These are phyloP conservation scores for Cephus nigrinus DNA, from an alignment of 2,888 invertebrate genomes.

Conservation along the genomic window DNA sequence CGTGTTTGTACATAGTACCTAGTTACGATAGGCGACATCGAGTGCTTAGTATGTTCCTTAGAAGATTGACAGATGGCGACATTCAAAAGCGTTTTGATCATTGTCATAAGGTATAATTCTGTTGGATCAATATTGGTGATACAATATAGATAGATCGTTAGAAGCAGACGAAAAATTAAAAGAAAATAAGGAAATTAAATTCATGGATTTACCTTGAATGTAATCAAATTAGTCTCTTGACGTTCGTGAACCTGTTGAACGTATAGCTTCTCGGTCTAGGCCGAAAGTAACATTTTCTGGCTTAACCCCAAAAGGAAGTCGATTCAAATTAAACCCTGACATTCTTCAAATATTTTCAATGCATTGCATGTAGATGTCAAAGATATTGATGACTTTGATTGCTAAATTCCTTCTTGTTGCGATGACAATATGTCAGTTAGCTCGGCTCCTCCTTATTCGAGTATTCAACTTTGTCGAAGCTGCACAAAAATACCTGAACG, in stretches of 20 bases:
- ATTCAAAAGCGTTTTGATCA: background rate
- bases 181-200: background rate
- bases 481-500: conserved; percentile 46
- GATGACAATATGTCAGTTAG: background rate
- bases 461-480: conserved; percentile 27
- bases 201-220: background rate
- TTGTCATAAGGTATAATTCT: background rate
- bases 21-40: background rate
- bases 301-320: conserved; percentile 50
- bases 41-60: background rate
- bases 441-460: background rate
- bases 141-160: background rate
- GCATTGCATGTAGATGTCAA: background rate
- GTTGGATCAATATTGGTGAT: background rate
- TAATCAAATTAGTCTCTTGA: background rate
- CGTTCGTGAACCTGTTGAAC: background rate
- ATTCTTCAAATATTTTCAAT: conserved; percentile 30
- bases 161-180: background rate
- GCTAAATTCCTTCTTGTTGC: background rate
- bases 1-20: background rate
- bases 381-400: background rate
- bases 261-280: conserved; percentile 33
- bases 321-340: conserved; percentile 22
- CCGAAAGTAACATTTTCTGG: conserved; percentile 47
- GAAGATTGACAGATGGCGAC: background rate